Evolutionary conservation across 92 coral and sea anemone species (phyloP).

Genomic region (Chrysogorgia sp.): DNA sequence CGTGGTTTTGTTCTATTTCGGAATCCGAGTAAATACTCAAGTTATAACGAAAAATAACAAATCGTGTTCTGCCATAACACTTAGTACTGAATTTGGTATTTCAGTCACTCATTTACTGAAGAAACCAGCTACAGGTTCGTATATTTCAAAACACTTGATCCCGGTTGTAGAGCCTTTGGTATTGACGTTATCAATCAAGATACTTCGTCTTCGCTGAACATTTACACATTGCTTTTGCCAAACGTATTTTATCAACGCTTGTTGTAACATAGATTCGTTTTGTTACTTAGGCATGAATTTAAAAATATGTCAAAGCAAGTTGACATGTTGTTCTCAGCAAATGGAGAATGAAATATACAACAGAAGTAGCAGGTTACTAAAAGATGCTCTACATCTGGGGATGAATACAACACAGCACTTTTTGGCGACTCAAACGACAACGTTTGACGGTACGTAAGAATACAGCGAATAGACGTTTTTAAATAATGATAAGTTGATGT

Average conservation of each 20-base stretch:
- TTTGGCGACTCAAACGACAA: slow-evolving; percentile 18
- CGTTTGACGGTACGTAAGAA: slow-evolving; percentile 30
- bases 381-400: slow-evolving; percentile 11
- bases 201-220: background rate
- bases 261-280: background rate
- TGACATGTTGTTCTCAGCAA: slow-evolving; percentile 44
- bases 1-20: slow-evolving; percentile 30
- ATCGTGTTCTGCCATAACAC: slow-evolving; percentile 12
- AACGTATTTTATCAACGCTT: background rate
- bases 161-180: too few relatives aligned
- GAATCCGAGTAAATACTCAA: background rate
- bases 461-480: background rate
- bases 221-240: background rate
- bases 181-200: background rate
- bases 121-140: slow-evolving; percentile 29
- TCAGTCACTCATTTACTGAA: background rate
- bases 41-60: slow-evolving; percentile 13
- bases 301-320: slow-evolving; percentile 32
- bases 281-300: slow-evolving; percentile 19
- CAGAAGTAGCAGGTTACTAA: slow-evolving; percentile 30
- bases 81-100: background rate
- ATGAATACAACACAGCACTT: slow-evolving; percentile 25
- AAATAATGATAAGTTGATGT: background rate
- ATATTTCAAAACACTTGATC: too few relatives aligned
- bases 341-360: slow-evolving; percentile 29